Base-by-base conservation (phyloP, 2,113 vertebrate species). In the Gyps fulvus region DNA sequence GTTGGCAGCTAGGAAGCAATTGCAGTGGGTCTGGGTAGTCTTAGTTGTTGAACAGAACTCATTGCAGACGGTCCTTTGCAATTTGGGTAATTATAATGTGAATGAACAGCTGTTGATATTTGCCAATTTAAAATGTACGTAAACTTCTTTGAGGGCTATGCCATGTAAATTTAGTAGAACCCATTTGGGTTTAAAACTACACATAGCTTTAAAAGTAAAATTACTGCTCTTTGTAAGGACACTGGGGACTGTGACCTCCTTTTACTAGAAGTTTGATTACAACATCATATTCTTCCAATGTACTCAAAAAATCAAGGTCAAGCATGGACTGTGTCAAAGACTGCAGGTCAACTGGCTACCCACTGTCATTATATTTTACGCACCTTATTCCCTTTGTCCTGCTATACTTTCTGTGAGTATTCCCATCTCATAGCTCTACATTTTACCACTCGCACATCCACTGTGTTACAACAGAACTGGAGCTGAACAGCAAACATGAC, bases 21-120 rank as follows among this genome's bases (percentile, higher is more conserved):
- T 31, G 88, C 77, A 27, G 55, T 29, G 91, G 81, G 81, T 67
- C 87, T 89, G 89, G 73, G 93, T 27, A 85, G 77, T 32, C 57
- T 52, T 19, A 40, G 66, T 40, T 47, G 55, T 18, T 85, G 84
- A 91, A 7, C 67, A 96, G 87, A 58, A 43, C 81, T 67, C 2
- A 1, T 32, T 89, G 83, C 83, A 95, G 80, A 81, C 40, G 0
- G 59, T 23, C 67, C 69, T 82, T 50, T 74, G 84, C 89, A 85
- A 49, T 95, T 40, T 61, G 84, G 81, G 91, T 57, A 65, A 94
- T 91, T 87, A 19, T 4, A 27, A 76, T 54, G 84, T 7, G 23
- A 85, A 27, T 1, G 61, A 96, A 67, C 91, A 95, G 93, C 93
- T 95, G 91, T 4, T 94, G 91, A 7, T 79, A 72, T 89, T 72